Percentiles rank a stretch among this genome's conserved stretches.
phyloP scores from a whole-genome alignment of 2,797 vertebrate genomes.

The Emys orbicularis region DNA sequence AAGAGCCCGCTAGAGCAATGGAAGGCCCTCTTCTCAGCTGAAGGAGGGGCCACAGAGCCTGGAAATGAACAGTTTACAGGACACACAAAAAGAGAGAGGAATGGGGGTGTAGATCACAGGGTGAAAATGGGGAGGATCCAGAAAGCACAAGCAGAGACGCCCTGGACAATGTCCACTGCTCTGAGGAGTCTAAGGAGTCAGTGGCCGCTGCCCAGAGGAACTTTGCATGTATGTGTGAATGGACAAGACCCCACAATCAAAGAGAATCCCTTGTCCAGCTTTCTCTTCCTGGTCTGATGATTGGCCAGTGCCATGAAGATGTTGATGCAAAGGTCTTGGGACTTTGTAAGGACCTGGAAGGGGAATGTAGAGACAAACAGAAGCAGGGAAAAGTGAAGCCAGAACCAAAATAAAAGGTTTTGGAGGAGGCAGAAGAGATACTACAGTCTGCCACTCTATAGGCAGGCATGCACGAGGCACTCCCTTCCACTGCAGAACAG shows the following conservation, averaged over 20 bases:
- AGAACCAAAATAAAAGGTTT: too few species aligned
- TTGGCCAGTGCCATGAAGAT: neutral
- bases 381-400: neutral
- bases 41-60: neutral
- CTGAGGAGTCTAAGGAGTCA: neutral
- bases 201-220: neutral
- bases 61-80: neutral
- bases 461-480: too few species aligned
- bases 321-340: neutral
- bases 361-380: neutral
- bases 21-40: neutral
- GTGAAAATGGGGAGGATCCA: neutral
- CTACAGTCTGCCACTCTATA: too few species aligned
- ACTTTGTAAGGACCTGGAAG: neutral
- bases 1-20: neutral
- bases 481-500: too few species aligned
- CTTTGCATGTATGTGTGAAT: neutral
- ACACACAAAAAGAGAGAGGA: neutral
- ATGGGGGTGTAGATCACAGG: neutral
- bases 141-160: too few species aligned
- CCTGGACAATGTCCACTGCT: neutral
- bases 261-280: neutral
- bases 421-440: too few species aligned
- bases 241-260: neutral
- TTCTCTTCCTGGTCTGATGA: neutral